phyloP scores from a whole-genome alignment of 2,888 invertebrate species.

The Tenthredo notha region DNA sequence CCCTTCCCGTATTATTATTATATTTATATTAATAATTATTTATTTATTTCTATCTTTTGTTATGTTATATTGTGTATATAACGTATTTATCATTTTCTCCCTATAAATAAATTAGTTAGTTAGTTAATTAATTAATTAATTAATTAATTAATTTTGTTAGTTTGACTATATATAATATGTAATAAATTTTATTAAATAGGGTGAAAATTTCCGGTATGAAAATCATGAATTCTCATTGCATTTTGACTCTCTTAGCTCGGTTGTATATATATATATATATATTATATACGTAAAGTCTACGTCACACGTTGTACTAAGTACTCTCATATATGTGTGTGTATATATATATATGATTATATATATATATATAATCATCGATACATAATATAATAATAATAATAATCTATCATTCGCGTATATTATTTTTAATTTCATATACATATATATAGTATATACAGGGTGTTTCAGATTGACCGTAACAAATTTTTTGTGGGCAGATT shows the following conservation, averaged over 20 bases:
- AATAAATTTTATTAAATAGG: background rate
- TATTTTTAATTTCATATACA: background rate
- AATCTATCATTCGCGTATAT: slow-evolving; percentile 6
- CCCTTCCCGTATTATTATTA: background rate
- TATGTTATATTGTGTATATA: background rate
- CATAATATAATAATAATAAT: background rate
- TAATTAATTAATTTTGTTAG: background rate
- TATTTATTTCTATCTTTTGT: background rate
- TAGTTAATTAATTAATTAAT: background rate
- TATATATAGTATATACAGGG: background rate
- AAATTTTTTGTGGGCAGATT: too few relatives aligned
- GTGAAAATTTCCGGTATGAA: background rate
- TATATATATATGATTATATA: background rate
- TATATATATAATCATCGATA: background rate
- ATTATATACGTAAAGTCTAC: background rate
- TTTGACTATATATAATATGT: background rate
- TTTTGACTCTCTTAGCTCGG: background rate
- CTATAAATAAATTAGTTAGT: background rate
- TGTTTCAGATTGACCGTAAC: too few relatives aligned
- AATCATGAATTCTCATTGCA: background rate
- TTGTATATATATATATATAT: background rate
- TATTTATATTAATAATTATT: background rate
- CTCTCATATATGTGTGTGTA: background rate
- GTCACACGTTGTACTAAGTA: too few relatives aligned
- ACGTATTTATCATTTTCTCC: background rate